Evolutionary conservation across 92 coral and sea anemone species (phyloP), one percentile per base, ranked within the genome.

Genomic region (Desmophyllum pertusum): DNA sequence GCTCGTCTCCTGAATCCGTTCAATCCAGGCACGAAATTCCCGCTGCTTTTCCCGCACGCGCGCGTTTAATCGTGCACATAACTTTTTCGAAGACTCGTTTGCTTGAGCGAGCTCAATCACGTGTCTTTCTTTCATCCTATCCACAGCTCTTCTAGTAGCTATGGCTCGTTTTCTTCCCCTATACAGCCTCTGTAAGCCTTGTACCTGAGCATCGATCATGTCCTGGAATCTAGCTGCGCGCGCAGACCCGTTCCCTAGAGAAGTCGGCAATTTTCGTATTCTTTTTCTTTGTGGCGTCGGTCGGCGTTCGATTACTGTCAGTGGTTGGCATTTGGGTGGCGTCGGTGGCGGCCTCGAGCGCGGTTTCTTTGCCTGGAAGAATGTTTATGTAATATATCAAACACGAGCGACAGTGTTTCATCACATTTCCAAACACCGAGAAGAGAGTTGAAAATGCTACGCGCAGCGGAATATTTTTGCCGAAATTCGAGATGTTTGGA

Each of bases 91-190:
- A 14, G 25, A 29, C 30, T 80, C 50, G 10, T 37, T 13, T 1
- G 23, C 52, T 14, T 70, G 39, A 7, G 36, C 76, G 9, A 14
- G 25, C 19, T 80, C 77, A 25, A 35, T 50, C 15, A 40, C 76
- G 3, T 8, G 66, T 27, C 39, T 48, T 35, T 70, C n/a, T 18
- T 14, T 48, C 0, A 80, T 80, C 51, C 23, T 48, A 0, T 8
- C 6, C 0, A 50, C 14, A 0, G 46, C 40, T 68, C 66, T 48
- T 46, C 38, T 37, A 2, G 35, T 35, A 21, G 50, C 35, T 17
- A 48, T 1, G 29, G 65, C 84, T 17, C 63, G 75, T 53, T 80
- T 51, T 39, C 84, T 67, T 5, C 84, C 84, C 43, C 1, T 23
- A 14, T 69, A 63, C 52, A 80, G 51, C n/a, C 84, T 46, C 37